Conservation (phyloP, 2,113 vertebrate species). For the Rhynchopsitta pachyrhyncha region DNA sequence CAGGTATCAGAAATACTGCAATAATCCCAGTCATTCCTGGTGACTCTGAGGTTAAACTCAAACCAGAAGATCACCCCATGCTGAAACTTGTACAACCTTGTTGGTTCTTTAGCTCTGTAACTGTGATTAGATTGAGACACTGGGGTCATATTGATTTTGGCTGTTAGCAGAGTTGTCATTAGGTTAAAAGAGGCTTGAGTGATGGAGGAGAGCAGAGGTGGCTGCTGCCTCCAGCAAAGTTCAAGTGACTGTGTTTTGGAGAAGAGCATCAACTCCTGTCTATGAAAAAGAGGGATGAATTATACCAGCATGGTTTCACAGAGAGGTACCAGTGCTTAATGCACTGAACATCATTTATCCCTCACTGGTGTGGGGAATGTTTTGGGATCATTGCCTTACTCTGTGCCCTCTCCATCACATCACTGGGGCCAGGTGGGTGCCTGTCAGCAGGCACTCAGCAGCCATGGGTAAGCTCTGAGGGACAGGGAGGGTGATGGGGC, state of each 20-base stretch:
- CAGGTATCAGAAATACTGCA: not conserved
- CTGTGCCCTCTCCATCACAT: not conserved
- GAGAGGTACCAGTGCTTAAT: not conserved
- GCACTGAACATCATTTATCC: not conserved
- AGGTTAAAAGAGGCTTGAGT: conserved; percentile 32
- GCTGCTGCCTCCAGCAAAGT: not conserved
- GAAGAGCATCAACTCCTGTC: not conserved
- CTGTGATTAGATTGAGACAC: conserved; percentile 22
- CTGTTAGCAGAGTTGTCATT: conserved; percentile 37
- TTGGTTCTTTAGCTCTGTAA: not conserved
- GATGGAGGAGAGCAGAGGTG: conserved; percentile 5
- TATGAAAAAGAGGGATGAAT: not conserved
- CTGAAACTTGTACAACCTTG: not conserved
- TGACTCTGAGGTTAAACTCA: not conserved
- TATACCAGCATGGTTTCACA: not conserved
- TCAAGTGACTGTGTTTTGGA: conserved; percentile 14
- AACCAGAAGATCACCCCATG: not conserved
- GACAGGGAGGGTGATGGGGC: not conserved
- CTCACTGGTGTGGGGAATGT: not conserved
- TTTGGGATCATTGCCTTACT: not conserved
- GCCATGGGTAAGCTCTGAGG: not conserved
- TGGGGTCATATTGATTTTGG: conserved; percentile 33
- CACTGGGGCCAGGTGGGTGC: not conserved
- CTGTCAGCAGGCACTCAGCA: not conserved
- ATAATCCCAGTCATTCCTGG: not conserved